Evolutionary conservation across 2,888 invertebrate genomes (phyloP).

Genomic region (Neria commutata): DNA sequence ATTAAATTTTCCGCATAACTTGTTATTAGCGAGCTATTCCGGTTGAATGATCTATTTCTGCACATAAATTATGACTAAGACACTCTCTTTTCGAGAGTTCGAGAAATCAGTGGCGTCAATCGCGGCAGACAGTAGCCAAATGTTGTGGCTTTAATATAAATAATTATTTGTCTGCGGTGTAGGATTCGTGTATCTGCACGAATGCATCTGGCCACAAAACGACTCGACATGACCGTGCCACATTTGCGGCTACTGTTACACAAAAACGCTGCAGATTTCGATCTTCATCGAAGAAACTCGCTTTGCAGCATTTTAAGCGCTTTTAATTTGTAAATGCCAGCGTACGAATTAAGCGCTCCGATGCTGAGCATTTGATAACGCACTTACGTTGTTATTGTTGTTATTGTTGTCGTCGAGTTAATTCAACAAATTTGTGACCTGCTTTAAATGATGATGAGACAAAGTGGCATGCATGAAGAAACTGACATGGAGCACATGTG

Average conservation of each 20-base stretch:
- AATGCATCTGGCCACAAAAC: neutral
- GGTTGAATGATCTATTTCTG: too few relatives aligned
- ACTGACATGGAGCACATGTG: too few relatives aligned
- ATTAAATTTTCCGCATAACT: too few relatives aligned
- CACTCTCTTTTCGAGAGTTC: too few relatives aligned
- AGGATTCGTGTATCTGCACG: too few relatives aligned
- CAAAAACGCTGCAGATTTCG: neutral
- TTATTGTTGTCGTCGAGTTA: neutral
- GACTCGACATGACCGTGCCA: neutral
- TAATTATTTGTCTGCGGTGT: too few relatives aligned
- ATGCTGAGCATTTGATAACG: neutral
- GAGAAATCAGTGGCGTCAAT: too few relatives aligned
- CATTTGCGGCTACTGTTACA: slow-evolving; percentile 1
- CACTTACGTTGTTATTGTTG: neutral
- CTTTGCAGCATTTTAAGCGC: neutral
- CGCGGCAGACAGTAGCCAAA: too few relatives aligned
- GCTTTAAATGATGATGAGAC: neutral
- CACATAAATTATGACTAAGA: too few relatives aligned
- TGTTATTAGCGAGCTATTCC: too few relatives aligned
- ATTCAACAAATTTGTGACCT: neutral
- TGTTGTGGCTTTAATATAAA: too few relatives aligned
- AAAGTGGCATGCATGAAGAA: neutral
- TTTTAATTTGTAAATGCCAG: neutral
- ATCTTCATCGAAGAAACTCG: neutral
- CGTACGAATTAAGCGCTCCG: neutral